phyloP scores from a whole-genome alignment of 2,113 vertebrate genomes.

The Prietella phreatophila region DNA sequence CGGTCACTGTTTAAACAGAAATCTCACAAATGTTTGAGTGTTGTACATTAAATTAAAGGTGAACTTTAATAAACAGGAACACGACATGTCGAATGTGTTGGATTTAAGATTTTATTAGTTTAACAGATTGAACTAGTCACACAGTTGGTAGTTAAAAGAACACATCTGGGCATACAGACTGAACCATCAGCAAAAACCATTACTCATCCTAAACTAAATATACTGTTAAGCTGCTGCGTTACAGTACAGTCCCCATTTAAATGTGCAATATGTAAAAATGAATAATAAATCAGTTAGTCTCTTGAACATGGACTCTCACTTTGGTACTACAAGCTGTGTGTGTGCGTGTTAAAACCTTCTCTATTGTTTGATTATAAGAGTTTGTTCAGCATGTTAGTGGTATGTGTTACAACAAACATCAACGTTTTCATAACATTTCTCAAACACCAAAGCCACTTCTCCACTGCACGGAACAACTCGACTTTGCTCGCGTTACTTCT shows the following conservation, averaged over 20 bases:
- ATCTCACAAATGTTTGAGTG: background rate
- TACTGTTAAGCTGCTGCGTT: slow-evolving; percentile 27
- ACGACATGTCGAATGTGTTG: background rate
- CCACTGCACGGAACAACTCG: no score
- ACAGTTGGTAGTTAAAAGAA: background rate
- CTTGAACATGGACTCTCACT: background rate
- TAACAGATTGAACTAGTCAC: background rate
- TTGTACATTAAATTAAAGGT: background rate
- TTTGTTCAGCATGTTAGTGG: background rate
- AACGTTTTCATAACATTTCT: background rate
- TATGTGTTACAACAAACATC: background rate
- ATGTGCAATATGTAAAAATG: slow-evolving; percentile 19
- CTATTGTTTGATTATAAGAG: background rate
- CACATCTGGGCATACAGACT: background rate
- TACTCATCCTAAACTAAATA: slow-evolving; percentile 25
- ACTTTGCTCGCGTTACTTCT: no score
- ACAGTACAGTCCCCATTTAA: slow-evolving; percentile 20
- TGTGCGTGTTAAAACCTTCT: background rate
- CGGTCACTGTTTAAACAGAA: background rate
- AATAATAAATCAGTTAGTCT: background rate
- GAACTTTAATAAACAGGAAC: background rate
- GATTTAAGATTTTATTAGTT: background rate
- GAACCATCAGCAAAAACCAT: background rate
- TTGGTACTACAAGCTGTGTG: background rate
- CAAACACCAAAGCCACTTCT: background rate